phyloP scores from a whole-genome alignment of 2,888 invertebrate genomes.

The Poecilobothrus nobilitatus region DNA sequence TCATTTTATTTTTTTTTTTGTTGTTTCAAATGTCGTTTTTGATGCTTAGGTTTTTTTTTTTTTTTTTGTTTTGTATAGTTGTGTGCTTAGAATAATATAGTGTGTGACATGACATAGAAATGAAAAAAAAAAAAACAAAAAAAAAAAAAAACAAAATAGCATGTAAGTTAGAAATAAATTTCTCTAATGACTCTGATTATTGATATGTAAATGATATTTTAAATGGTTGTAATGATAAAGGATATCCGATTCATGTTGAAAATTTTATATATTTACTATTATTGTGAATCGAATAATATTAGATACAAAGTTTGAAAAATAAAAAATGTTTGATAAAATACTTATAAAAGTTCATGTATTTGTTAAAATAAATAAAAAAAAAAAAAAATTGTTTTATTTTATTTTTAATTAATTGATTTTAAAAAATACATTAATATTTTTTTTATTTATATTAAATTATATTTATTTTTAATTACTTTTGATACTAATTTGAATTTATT shows the following conservation, averaged over 20 bases:
- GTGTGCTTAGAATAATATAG: no score
- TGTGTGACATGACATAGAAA: no score
- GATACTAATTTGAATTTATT: no score
- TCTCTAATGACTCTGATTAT: not conserved
- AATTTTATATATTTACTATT: not conserved
- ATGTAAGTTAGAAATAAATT: not conserved
- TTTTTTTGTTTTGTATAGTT: no score
- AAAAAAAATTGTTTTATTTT: no score
- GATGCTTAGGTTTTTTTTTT: not conserved
- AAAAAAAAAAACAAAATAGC: not conserved
- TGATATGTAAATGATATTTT: conserved; percentile 8
- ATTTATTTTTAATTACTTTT: no score
- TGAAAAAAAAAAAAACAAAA: not conserved
- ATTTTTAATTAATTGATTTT: no score
- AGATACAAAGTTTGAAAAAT: not conserved
- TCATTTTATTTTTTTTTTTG: not conserved
- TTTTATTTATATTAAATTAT: no score
- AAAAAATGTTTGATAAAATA: no score
- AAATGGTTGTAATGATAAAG: conserved; percentile 7
- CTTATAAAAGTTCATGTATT: no score
- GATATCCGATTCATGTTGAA: not conserved
- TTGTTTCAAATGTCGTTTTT: not conserved
- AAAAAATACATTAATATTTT: no score
- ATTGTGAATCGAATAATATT: not conserved
- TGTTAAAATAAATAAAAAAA: no score